Conservation (phyloP, 2,888 invertebrate genomes). For the Onthophagus sagittarius region DNA sequence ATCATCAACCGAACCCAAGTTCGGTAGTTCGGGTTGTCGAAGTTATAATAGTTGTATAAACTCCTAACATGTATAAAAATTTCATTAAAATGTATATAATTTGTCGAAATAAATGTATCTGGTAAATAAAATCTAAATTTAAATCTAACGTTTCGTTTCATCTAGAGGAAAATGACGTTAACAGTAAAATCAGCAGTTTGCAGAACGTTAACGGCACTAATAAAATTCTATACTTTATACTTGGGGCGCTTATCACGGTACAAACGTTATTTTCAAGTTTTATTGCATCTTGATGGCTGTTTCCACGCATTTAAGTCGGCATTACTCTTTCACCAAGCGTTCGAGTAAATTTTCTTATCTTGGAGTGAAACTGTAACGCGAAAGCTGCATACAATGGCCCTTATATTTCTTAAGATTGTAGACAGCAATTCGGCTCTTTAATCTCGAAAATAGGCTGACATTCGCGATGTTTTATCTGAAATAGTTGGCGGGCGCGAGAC, state of each 20-base stretch:
- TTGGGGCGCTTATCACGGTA: background rate
- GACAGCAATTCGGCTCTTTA: background rate
- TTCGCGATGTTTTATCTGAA: background rate
- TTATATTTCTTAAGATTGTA: background rate
- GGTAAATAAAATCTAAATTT: background rate
- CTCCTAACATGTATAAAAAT: too few relatives aligned
- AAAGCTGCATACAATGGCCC: background rate
- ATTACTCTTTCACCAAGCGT: background rate
- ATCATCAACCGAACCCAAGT: too few relatives aligned
- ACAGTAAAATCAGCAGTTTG: background rate
- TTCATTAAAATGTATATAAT: too few relatives aligned
- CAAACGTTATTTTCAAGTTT: background rate
- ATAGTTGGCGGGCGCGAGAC: background rate
- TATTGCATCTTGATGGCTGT: background rate
- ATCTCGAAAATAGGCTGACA: background rate
- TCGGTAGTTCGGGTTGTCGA: too few relatives aligned
- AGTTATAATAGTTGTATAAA: too few relatives aligned
- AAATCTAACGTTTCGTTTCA: background rate
- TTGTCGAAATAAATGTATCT: background rate
- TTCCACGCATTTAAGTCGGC: background rate
- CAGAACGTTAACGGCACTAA: background rate
- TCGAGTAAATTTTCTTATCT: background rate
- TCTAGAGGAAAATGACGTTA: background rate
- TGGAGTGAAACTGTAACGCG: background rate
- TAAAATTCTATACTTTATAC: background rate